A percentile compares a stretch with the other conserved stretches of the same genome.
Conservation (phyloP, 2,797 vertebrate species). For the Hemibagrus guttatus region DNA sequence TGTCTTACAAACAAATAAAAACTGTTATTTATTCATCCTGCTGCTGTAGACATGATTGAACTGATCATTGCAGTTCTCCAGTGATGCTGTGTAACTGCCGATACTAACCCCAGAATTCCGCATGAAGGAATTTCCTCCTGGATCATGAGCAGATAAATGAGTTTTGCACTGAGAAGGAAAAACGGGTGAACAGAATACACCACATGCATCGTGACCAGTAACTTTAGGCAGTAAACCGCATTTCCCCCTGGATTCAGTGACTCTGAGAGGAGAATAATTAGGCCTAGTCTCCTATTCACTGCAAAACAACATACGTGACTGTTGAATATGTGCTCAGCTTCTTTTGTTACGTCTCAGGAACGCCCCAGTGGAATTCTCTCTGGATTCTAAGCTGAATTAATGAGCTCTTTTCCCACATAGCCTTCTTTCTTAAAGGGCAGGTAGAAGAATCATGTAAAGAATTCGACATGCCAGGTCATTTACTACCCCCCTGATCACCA, state of each 20-base stretch:
- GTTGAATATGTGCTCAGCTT: conserved; percentile 53
- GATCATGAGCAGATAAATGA: too few species aligned
- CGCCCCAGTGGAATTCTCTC: conserved; percentile 47
- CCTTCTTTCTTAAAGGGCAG: conserved; percentile 47
- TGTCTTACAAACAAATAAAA: too few species aligned
- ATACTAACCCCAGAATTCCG: too few species aligned
- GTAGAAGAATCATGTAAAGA: neutral
- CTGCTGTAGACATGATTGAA: neutral
- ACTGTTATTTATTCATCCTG: neutral
- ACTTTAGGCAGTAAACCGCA: neutral
- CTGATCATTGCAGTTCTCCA: neutral
- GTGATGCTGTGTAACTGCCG: too few species aligned
- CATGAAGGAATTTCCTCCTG: too few species aligned
- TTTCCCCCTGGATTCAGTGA: neutral
- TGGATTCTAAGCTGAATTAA: conserved; percentile 60
- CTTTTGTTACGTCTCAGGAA: conserved; percentile 57
- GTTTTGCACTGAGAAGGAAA: too few species aligned
- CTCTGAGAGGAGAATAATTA: neutral
- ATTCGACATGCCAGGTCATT: neutral
- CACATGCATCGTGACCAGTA: neutral
- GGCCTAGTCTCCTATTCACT: conserved; percentile 47
- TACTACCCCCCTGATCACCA: neutral
- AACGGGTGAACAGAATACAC: neutral
- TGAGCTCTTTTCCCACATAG: conserved; percentile 65
- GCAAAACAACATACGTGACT: conserved; percentile 47